Conservation (phyloP, 2,113 vertebrate genomes). For the Fulmarus glacialis region DNA sequence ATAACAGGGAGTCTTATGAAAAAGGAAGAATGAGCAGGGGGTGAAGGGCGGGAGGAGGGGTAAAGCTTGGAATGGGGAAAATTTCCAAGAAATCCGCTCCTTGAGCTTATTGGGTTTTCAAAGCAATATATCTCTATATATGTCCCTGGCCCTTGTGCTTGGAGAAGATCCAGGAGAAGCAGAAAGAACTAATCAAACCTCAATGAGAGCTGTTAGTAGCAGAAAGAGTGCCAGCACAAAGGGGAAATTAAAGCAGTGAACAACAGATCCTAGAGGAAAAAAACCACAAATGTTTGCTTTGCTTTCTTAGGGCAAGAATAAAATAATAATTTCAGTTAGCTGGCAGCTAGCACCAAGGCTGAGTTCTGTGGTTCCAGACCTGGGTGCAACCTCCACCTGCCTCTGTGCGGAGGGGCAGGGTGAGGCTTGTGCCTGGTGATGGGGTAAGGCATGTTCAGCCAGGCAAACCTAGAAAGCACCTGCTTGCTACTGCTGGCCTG, state of each 20-base stretch:
- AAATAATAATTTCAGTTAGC: not conserved
- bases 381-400: not conserved
- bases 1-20: constrained; percentile 48
- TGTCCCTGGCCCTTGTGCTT: constrained; percentile 47
- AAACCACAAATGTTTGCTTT: not conserved
- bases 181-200: constrained; percentile 61
- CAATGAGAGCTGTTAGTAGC: constrained; percentile 49
- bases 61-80: constrained; percentile 30
- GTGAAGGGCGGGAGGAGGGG: not conserved
- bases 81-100: constrained; percentile 53
- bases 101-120: constrained; percentile 43
- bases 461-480: not conserved
- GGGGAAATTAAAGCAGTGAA: constrained; percentile 26
- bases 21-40: constrained; percentile 42
- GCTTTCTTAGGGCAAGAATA: not conserved
- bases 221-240: constrained; percentile 8
- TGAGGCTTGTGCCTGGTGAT: not conserved
- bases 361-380: not conserved
- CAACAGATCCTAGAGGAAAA: not conserved
- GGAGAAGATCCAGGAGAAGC: constrained; percentile 61
- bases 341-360: not conserved
- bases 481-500: not conserved
- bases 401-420: not conserved
- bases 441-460: not conserved
- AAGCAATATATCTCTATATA: constrained; percentile 62